Evolutionary conservation across 2,113 vertebrate genomes (phyloP), one percentile per base, ranked within the genome.

Genomic region (Halcyon malimbica): DNA sequence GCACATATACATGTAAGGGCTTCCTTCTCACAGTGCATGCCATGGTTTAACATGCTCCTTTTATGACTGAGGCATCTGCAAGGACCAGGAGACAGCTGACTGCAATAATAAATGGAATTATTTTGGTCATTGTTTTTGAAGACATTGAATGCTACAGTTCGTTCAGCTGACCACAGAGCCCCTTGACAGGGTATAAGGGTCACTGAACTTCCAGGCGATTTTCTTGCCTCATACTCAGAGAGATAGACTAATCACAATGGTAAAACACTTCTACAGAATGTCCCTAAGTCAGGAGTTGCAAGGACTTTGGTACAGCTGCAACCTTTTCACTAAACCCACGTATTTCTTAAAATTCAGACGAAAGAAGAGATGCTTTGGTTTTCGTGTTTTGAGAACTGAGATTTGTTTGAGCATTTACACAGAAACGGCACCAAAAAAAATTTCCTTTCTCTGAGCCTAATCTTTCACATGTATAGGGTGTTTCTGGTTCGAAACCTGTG

Each of bases 1-100:
- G 24, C 16, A 26, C 5, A 5, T 1, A 26, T 0, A 14, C 2
- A 6, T 11, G 2, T 10, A 50, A 28, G 24, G 11, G 54, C 17
- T 56, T 5, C 35, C 41, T 51, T 59, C 73, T 62, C 31, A 21
- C 42, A 16, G 5, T 16, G 9, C 20, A 6, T 8, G 15, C 39
- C 51, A 8, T 5, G 21, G 16, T n/a, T 65, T 78, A 68, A 78
- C 16, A 21, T 28, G 19, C 5, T 56, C 6, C 57, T 50, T 63
- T 44, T 51, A 54, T 48, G 31, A 25, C 33, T 17, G 26, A 73
- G 33, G 35, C 37, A 21, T 8, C 56, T 10, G 33, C 37, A 56
- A 56, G 41, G 48, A 48, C 19, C 23, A 53, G 46, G 68, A 29
- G 24, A 59, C 24, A 76, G 46, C 11, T 42, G 62, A n/a, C 42